These are phyloP conservation scores for Dascillus cervinus DNA, from an alignment of 2,888 invertebrate species.

Conservation along the genomic window DNA sequence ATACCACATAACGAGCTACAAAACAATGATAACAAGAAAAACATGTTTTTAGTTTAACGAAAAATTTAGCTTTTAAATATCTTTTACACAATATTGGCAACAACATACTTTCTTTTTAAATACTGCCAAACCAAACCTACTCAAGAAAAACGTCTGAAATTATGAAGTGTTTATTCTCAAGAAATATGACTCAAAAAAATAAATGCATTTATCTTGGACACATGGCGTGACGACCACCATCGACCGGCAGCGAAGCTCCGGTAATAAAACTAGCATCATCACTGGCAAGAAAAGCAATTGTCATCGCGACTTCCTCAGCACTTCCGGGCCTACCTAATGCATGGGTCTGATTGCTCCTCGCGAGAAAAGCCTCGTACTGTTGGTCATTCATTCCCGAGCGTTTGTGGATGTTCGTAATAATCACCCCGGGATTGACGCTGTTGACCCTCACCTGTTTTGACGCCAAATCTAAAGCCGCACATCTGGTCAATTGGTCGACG, in stretches of 20 bases:
- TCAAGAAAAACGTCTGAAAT: too few species aligned
- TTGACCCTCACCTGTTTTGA: slow-evolving; percentile 80
- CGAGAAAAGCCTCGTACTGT: slow-evolving; percentile 76
- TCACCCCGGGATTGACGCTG: slow-evolving; percentile 90
- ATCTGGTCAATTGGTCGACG: slow-evolving; percentile 90
- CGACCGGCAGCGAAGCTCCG: slow-evolving; percentile 81
- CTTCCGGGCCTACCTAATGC: slow-evolving; percentile 82
- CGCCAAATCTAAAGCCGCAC: slow-evolving; percentile 82
- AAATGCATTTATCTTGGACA: slow-evolving; percentile 88
- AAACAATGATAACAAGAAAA: too few species aligned
- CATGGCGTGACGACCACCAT: slow-evolving; percentile 92
- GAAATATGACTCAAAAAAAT: too few species aligned
- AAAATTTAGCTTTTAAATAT: too few species aligned
- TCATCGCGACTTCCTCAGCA: slow-evolving; percentile 78
- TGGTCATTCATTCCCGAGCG: slow-evolving; percentile 78
- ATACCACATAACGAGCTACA: too few species aligned
- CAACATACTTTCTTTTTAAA: too few species aligned
- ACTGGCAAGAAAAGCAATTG: slow-evolving; percentile 89
- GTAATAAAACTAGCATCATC: slow-evolving; percentile 85
- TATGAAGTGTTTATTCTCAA: too few species aligned
- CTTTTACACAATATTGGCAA: too few species aligned
- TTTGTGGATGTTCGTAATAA: slow-evolving; percentile 79
- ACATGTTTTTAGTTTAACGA: too few species aligned
- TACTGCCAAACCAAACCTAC: too few species aligned
- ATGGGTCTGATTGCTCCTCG: slow-evolving; percentile 80